Evolutionary conservation across 1,140 invertebrate species (phyloP).

Genomic region (Rhyzopertha dominica): DNA sequence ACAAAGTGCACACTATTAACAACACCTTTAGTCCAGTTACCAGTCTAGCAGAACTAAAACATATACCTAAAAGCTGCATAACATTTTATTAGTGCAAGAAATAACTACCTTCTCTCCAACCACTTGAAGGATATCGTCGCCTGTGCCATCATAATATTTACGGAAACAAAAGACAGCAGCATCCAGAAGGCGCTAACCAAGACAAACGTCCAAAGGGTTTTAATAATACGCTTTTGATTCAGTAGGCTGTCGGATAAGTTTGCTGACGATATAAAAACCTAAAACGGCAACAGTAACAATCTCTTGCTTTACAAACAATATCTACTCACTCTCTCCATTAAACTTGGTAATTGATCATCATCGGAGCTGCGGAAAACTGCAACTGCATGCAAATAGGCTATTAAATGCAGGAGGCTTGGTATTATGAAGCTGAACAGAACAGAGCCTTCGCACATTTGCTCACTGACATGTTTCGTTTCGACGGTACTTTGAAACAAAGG

Average conservation of each 20-base stretch:
- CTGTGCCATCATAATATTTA: conserved; percentile 61
- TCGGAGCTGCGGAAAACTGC: conserved; percentile 75
- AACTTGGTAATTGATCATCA: conserved; percentile 80
- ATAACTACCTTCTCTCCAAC: conserved; percentile 50
- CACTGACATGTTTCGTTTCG: conserved; percentile 37
- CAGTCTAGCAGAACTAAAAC: conserved; percentile 49
- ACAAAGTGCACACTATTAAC: conserved; percentile 62
- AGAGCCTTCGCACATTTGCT: conserved; percentile 63
- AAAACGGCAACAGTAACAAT: conserved; percentile 35
- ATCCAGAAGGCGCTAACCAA: conserved; percentile 62
- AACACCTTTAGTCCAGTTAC: conserved; percentile 54
- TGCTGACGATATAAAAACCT: conserved; percentile 62
- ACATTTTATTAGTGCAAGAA: conserved; percentile 4
- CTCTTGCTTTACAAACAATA: not conserved
- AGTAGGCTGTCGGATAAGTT: conserved; percentile 57
- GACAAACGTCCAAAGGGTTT: conserved; percentile 67
- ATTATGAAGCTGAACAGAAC: conserved; percentile 71
- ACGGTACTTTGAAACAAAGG: conserved; percentile 9
- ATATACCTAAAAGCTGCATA: too few species aligned
- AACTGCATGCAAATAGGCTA: conserved; percentile 71
- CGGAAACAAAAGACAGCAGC: conserved; percentile 57
- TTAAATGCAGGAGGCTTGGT: conserved; percentile 70
- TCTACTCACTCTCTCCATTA: conserved; percentile 77
- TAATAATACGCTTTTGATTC: conserved; percentile 61
- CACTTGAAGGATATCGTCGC: conserved; percentile 60